A percentile compares a stretch with the other conserved stretches of the same genome.
Evolutionary conservation across 2,888 invertebrate species (phyloP).

Genomic region (Lithophane socia): DNA sequence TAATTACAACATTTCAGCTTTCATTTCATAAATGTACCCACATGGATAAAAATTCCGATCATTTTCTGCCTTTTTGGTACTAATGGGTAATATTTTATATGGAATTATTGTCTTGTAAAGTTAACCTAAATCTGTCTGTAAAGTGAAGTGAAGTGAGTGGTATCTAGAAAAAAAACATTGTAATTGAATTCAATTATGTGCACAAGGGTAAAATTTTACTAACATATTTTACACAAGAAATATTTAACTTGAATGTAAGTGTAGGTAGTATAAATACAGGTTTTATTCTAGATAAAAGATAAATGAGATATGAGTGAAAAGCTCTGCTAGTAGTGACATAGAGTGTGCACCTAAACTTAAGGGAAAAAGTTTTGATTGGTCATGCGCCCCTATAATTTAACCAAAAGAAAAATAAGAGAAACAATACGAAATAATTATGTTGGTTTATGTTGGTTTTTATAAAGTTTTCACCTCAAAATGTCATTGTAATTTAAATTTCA

Average conservation of each 20-base stretch:
- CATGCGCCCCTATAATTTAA: conserved; percentile 22
- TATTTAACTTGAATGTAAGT: neutral
- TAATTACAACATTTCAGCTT: conserved; percentile 48
- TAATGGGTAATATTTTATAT: neutral
- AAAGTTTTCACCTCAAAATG: neutral
- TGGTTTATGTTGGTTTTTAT: neutral
- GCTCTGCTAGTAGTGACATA: neutral
- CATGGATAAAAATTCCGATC: conserved; percentile 19
- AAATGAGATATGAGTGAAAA: neutral
- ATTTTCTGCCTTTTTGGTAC: conserved; percentile 12
- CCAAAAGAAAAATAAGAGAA: conserved; percentile 1
- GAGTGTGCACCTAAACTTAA: conserved; percentile 13
- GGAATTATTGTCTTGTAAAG: neutral
- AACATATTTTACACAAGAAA: neutral
- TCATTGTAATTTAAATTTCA: neutral
- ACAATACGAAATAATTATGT: neutral
- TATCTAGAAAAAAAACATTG: neutral
- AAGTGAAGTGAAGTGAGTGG: no score
- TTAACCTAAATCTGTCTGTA: neutral
- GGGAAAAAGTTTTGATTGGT: conserved; percentile 11
- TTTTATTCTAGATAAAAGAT: neutral
- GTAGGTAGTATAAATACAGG: neutral
- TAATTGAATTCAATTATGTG: neutral
- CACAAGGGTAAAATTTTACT: neutral
- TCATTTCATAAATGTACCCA: conserved; percentile 31